Conservation (phyloP, 2,888 invertebrate species). For the Helobdella robusta region DNA sequence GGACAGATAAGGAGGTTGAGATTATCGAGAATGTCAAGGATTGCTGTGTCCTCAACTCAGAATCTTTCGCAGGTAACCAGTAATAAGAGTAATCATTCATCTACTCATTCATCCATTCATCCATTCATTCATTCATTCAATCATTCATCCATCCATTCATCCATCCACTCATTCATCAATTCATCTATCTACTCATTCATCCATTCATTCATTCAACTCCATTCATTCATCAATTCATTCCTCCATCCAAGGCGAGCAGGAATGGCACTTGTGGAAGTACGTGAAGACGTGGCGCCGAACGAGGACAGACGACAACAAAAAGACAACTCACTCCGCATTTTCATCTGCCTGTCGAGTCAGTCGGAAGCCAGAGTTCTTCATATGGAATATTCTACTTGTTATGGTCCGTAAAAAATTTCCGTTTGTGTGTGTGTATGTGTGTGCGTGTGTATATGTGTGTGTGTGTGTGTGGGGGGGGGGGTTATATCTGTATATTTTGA, state of each 20-base stretch:
- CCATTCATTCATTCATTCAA: not conserved
- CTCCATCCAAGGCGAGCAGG: slow-evolving; percentile 40
- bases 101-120: not conserved
- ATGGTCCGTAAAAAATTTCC: slow-evolving; percentile 31
- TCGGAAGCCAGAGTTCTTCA: slow-evolving; percentile 33
- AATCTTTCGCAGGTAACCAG: slow-evolving; percentile 38
- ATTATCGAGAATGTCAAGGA: slow-evolving; percentile 23
- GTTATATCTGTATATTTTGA: too few relatives aligned
- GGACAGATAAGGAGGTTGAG: slow-evolving; percentile 16
- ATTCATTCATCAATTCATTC: not conserved
- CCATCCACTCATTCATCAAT: not conserved
- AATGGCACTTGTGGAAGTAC: slow-evolving; percentile 44
- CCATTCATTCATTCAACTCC: not conserved
- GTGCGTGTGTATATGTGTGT: too few relatives aligned
- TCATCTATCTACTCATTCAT: not conserved
- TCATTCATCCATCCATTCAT: not conserved
- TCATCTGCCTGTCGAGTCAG: slow-evolving; percentile 34
- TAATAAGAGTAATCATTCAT: not conserved
- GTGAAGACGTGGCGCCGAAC: slow-evolving; percentile 28
- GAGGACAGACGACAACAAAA: slow-evolving; percentile 28
- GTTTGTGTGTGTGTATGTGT: too few relatives aligned
- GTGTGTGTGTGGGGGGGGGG: too few relatives aligned
- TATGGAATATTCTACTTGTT: slow-evolving; percentile 35
- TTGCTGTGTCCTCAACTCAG: slow-evolving; percentile 25
- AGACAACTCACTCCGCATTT: slow-evolving; percentile 33